Conservation (phyloP, 2,888 invertebrate species). For the Alviniconcha strummeri region DNA sequence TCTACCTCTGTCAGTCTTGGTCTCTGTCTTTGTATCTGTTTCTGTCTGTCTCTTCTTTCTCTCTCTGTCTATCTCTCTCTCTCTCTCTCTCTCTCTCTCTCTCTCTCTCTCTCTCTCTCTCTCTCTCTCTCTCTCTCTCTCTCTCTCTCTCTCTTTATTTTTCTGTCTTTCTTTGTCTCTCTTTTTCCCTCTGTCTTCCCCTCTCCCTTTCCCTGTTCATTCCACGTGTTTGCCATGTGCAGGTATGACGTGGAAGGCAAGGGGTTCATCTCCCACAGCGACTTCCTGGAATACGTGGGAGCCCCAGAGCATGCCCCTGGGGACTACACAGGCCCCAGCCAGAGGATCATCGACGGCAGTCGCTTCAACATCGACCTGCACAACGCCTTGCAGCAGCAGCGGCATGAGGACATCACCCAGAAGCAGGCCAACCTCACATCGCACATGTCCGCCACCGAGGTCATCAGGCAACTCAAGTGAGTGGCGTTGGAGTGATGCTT, state of each 20-base stretch:
- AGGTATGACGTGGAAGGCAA: constrained; percentile 65
- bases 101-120: too few species aligned
- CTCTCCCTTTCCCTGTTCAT: too few species aligned
- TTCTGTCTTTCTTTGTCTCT: too few species aligned
- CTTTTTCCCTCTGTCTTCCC: too few species aligned
- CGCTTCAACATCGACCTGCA: constrained; percentile 58
- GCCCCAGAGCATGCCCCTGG: constrained; percentile 66
- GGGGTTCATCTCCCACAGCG: constrained; percentile 64
- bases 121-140: too few species aligned
- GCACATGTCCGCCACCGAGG: constrained; percentile 60
- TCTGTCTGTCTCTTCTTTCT: too few species aligned
- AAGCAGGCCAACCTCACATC: constrained; percentile 63
- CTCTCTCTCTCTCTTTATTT: too few species aligned
- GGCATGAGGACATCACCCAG: constrained; percentile 65
- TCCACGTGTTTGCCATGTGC: background rate
- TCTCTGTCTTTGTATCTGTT: too few species aligned
- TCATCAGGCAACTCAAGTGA: constrained; percentile 66
- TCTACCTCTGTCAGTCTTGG: too few species aligned
- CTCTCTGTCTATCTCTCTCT: too few species aligned
- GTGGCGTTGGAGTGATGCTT: background rate
- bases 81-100: too few species aligned
- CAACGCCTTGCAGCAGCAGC: constrained; percentile 58
- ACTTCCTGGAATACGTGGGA: constrained; percentile 64
- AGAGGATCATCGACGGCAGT: constrained; percentile 63
- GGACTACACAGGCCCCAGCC: constrained; percentile 64